Conservation (phyloP, 2,113 vertebrate genomes). For the Onychorhynchus coronatus region DNA sequence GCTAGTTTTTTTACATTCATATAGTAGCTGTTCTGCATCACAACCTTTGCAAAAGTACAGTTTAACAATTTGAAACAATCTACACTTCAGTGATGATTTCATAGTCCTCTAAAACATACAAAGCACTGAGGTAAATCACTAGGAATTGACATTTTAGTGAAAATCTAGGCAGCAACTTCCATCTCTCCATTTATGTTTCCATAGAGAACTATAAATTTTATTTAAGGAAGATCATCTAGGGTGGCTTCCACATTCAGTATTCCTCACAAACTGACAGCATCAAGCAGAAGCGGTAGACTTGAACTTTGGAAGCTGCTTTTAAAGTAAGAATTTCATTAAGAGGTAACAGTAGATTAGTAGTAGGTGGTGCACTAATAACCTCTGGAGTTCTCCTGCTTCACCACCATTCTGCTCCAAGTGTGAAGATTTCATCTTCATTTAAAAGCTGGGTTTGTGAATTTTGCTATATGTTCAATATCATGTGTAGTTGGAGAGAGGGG, state of each 20-base stretch:
- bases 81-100: neutral
- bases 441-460: neutral
- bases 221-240: neutral
- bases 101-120: neutral
- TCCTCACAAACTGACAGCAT: neutral
- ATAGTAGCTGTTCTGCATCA: neutral
- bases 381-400: neutral
- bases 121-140: neutral
- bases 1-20: neutral
- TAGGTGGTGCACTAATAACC: neutral
- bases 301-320: neutral
- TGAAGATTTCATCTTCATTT: neutral
- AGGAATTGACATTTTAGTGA: neutral
- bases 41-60: neutral
- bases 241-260: neutral
- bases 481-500: neutral
- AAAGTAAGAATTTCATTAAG: neutral
- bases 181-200: neutral
- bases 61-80: neutral
- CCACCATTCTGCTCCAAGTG: neutral
- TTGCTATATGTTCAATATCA: neutral
- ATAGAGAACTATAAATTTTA: neutral
- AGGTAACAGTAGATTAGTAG: neutral
- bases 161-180: neutral
- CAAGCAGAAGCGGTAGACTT: neutral